Evolutionary conservation across 2,888 invertebrate genomes (phyloP).

Genomic region (Melangyna quadrimaculata): DNA sequence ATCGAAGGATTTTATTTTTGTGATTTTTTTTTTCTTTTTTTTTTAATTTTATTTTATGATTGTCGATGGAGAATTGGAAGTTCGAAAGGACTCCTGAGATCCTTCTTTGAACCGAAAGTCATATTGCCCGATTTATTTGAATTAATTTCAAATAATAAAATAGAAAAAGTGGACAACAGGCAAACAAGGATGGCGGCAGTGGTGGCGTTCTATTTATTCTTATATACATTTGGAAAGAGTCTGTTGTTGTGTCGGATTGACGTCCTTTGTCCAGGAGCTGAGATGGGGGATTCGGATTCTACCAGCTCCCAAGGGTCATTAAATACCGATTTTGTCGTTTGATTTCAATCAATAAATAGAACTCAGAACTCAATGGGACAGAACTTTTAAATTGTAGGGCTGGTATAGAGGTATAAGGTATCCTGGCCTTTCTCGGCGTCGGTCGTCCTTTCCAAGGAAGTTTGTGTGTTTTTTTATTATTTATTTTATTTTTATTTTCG

Average conservation of each 20-base stretch:
- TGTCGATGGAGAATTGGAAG: slow-evolving; percentile 6
- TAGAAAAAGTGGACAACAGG: slow-evolving; percentile 31
- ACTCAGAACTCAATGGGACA: slow-evolving; percentile 70
- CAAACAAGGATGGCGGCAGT: neutral
- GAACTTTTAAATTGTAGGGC: slow-evolving; percentile 66
- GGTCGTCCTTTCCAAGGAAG: neutral
- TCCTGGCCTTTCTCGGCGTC: neutral
- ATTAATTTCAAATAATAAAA: slow-evolving; percentile 70
- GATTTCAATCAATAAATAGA: slow-evolving; percentile 72
- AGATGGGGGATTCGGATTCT: neutral
- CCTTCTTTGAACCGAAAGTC: slow-evolving; percentile 27
- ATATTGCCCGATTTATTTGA: slow-evolving; percentile 70
- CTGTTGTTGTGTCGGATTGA: neutral
- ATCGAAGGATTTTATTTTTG: neutral
- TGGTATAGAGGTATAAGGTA: neutral
- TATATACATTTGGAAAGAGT: neutral
- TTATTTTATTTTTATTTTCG: slow-evolving; percentile 8
- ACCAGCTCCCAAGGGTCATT: slow-evolving; percentile 66
- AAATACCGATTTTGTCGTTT: slow-evolving; percentile 70
- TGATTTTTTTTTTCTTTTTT: neutral
- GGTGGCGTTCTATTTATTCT: neutral
- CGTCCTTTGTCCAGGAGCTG: neutral
- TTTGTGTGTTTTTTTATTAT: neutral
- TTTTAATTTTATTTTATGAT: slow-evolving; percentile 39
- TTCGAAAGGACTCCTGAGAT: slow-evolving; percentile 12